phyloP scores from a whole-genome alignment of 2,888 invertebrate species.

The Phyllotreta striolata region DNA sequence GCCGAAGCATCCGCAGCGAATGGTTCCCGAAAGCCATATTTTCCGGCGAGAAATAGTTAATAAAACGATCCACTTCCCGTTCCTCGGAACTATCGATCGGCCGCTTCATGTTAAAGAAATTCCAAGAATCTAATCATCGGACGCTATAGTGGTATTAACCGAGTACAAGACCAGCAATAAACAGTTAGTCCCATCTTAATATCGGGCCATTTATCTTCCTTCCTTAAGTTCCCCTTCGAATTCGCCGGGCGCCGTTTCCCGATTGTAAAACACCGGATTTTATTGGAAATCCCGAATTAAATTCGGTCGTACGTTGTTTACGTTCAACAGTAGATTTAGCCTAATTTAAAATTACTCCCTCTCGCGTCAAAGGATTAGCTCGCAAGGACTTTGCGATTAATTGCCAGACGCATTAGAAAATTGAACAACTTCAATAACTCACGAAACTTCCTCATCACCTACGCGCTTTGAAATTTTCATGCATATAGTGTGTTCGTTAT shows the following conservation, averaged over 20 bases:
- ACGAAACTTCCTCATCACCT: too few relatives aligned
- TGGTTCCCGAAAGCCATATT: too few relatives aligned
- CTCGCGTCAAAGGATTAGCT: too few relatives aligned
- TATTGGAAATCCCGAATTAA: not conserved
- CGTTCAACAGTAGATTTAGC: not conserved
- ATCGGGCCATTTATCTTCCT: constrained; percentile 4
- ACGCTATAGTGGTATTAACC: constrained; percentile 1
- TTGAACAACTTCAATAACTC: too few relatives aligned
- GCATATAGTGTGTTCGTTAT: too few relatives aligned
- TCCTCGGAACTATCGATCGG: not conserved
- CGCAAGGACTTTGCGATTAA: too few relatives aligned
- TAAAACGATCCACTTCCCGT: too few relatives aligned
- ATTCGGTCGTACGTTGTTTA: not conserved
- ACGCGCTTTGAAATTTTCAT: too few relatives aligned
- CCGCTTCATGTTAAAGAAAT: not conserved
- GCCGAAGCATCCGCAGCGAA: too few relatives aligned
- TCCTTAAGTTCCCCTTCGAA: not conserved
- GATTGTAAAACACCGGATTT: constrained; percentile 6
- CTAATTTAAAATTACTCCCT: too few relatives aligned
- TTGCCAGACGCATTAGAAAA: too few relatives aligned
- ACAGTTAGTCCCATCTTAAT: constrained; percentile 2
- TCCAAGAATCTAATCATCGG: constrained; percentile 3
- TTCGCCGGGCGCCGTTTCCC: not conserved
- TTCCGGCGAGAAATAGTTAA: too few relatives aligned
- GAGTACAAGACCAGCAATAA: constrained; percentile 1